These are phyloP conservation scores for Syngnathus acus DNA, from an alignment of 2,797 vertebrate species.

Conservation along the genomic window DNA sequence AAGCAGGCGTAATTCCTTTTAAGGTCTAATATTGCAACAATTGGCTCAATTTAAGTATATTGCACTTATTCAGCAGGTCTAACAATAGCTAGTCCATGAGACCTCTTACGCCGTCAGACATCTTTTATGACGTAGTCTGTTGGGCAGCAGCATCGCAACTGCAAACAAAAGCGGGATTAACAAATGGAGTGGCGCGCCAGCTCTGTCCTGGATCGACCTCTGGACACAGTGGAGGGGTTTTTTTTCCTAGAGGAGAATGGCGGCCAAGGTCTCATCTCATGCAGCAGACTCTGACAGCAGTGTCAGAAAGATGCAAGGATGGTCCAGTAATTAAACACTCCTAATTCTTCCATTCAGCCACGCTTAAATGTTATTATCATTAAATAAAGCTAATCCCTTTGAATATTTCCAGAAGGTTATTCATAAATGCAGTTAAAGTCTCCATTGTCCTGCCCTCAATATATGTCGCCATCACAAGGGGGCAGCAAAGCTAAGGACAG, in stretches of 20 bases:
- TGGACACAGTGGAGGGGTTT: not conserved
- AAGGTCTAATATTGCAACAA: not conserved
- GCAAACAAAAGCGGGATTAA: conserved; percentile 6
- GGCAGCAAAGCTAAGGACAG: conserved; percentile 28
- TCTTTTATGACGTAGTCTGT: not conserved
- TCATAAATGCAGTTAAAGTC: not conserved
- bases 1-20: not conserved
- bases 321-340: conserved; percentile 1
- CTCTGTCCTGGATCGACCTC: conserved; percentile 3
- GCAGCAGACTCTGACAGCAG: not conserved
- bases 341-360: not conserved
- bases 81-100: not conserved
- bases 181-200: not conserved
- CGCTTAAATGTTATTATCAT: not conserved
- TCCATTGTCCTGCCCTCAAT: not conserved
- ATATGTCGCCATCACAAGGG: conserved; percentile 31
- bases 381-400: not conserved
- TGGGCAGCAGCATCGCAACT: not conserved
- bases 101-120: not conserved
- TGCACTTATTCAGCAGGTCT: not conserved
- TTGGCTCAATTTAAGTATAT: not conserved
- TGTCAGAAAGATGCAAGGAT: conserved; percentile 1
- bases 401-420: not conserved
- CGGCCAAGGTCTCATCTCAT: not conserved
- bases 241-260: not conserved